Percentiles rank a stretch among this genome's conserved stretches.
These are phyloP conservation scores for Silurus asotus DNA, from an alignment of 2,113 vertebrate genomes.

Conservation along the genomic window DNA sequence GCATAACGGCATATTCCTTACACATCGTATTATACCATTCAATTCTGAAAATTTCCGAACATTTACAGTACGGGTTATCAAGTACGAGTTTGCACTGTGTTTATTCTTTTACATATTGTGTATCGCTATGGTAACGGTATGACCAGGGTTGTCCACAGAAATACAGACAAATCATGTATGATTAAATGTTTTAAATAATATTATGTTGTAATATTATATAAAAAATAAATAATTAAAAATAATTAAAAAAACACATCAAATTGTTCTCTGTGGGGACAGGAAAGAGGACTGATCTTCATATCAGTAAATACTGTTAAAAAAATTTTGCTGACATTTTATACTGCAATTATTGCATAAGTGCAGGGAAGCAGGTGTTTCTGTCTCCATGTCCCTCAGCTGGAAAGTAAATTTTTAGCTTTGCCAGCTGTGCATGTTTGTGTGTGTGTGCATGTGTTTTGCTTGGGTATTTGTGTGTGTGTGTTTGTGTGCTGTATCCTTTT, in stretches of 20 bases:
- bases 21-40: background rate
- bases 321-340: background rate
- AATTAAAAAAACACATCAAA: background rate
- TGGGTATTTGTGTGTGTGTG: constrained; percentile 27
- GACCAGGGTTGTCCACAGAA: background rate
- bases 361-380: constrained; percentile 49
- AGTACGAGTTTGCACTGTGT: background rate
- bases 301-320: background rate
- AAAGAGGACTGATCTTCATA: background rate
- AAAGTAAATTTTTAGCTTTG: constrained; percentile 33
- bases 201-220: background rate
- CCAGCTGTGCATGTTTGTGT: constrained; percentile 28
- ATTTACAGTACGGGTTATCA: background rate
- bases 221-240: background rate
- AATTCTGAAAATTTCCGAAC: background rate
- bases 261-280: background rate
- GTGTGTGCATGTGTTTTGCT: background rate
- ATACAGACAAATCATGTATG: background rate
- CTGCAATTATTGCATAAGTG: background rate
- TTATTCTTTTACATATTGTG: background rate
- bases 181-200: background rate
- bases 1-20: background rate
- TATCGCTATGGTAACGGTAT: background rate
- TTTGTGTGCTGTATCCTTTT: background rate
- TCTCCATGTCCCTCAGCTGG: constrained; percentile 39